Conservation (phyloP, 2,113 vertebrate species). For the Nibea coibor region DNA sequence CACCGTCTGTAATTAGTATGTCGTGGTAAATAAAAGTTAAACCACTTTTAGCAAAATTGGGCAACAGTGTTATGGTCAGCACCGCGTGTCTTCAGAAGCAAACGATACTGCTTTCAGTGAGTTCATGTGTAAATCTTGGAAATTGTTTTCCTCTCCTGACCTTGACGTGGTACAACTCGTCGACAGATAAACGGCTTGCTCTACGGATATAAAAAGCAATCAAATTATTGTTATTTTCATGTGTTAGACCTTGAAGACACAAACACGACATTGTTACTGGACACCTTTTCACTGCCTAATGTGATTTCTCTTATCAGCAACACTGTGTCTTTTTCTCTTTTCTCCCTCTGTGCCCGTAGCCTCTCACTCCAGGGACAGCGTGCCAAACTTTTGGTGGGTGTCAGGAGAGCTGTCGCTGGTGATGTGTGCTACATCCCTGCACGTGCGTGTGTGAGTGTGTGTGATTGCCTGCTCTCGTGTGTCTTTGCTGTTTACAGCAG, state of each 20-base stretch:
- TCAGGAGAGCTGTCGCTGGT: slow-evolving; percentile 40
- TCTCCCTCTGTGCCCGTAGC: slow-evolving; percentile 25
- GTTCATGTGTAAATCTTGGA: slow-evolving; percentile 9
- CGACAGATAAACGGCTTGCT: slow-evolving; percentile 16
- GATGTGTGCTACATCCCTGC: slow-evolving; percentile 5
- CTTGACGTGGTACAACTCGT: neutral
- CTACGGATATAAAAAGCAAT: slow-evolving; percentile 5
- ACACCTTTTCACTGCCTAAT: slow-evolving; percentile 2
- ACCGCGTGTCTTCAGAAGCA: neutral
- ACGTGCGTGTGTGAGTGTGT: neutral
- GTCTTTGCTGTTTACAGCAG: slow-evolving; percentile 17
- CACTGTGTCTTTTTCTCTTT: slow-evolving; percentile 37
- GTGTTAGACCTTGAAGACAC: slow-evolving; percentile 39
- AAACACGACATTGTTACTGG: slow-evolving; percentile 5
- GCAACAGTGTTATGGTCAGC: neutral
- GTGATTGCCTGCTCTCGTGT: neutral
- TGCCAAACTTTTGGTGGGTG: slow-evolving; percentile 30
- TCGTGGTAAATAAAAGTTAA: slow-evolving; percentile 12
- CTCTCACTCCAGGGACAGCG: slow-evolving; percentile 46
- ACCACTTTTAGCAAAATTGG: neutral
- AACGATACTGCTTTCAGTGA: neutral
- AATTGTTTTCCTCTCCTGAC: neutral
- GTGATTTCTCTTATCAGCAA: neutral
- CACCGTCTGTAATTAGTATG: neutral
- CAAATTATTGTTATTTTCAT: slow-evolving; percentile 8